Evolutionary conservation across 1,140 invertebrate species (phyloP), one percentile per base, ranked within the genome.

Genomic region (Drosophila kurseongensis): DNA sequence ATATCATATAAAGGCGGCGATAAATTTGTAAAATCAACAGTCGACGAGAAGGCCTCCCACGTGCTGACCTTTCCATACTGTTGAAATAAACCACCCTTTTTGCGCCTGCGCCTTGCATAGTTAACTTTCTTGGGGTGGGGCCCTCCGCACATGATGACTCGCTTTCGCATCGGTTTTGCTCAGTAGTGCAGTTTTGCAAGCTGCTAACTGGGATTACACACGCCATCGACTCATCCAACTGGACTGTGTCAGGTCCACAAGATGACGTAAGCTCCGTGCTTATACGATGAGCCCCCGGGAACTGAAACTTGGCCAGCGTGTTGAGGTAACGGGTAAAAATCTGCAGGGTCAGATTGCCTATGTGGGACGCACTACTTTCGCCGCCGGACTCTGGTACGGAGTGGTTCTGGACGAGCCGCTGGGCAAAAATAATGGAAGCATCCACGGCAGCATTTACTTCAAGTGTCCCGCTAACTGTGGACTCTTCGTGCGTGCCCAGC

Each of bases 341-440:
- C 95, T 96, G 51, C 94, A 95, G 80, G 97, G 97, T 1, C 94
- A 94, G 5, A 95, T 98, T 29, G 97, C 97, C 1, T 98, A 95
- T 92, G 94, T 97, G 48, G 97, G 97, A 14, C 94, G 94, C 72
- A 97, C 97, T 0, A 94, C 94, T 57, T 98, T 98, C 92, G 96
- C 97, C 0, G 92, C 94, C 59, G 97, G 97, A 41, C 97, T 97
- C 93, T 98, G 97, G 97, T 95, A 98, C 75, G 97, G 97, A 7
- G 94, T 98, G 3, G 95, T 97, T 74, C 93, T 98, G 51, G 97
- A 98, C 91, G 97, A 97, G 88, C 94, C 97, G 0, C 97, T 96
- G 92, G 97, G 97, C 29, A 98, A 97, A 92, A 98, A 98, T 88
- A 98, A 98, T 94, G 97, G 97, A n/a, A 96, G 95, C 56, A 94